Evolutionary conservation across 92 coral and sea anemone genomes (phyloP), one percentile per base, ranked within the genome.

Genomic region (Chrysogorgia sp.): DNA sequence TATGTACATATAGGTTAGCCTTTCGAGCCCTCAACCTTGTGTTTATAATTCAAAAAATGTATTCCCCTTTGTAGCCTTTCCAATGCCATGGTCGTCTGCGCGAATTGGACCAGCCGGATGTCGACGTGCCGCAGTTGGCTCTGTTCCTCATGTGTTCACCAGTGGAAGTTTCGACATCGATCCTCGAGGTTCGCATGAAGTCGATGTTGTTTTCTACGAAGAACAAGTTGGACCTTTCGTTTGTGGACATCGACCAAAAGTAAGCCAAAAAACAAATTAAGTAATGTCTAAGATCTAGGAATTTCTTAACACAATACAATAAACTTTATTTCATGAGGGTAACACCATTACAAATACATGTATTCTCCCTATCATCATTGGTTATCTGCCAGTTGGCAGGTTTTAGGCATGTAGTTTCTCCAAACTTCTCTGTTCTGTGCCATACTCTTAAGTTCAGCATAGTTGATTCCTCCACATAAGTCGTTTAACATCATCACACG

Each of bases 181-280:
- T 96, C 79, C 88, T 96, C 7, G 99, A 96, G 77, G 85, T 96
- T 32, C 88, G 99, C 55, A 81, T 96, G 74, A 90, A 90, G 49
- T 92, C 97, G 30, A 89, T 93, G 40, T 81, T 96, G 40, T 96
- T 96, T 89, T 96, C 96, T 70, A 91, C 97, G 85, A 96, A 96
- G 82, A 96, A 96, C 74, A 85, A 96, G 79, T 88, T 96, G 96
- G 99, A 96, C 62, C 87, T 96, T 32, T 87, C 97, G 58, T 96
- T 96, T 62, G 86, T 96, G 85, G 99, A 96, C 57, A 88, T 96
- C 58, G 99, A 96, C 71, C 99, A 96, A 77, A 96, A 96, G 99
- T 96, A 88, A 91, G 96, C 7, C 5, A 52, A 37, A 37, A 5
- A 37, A 37, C 43, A n/a, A n/a, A n/a, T n/a, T n/a, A n/a, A n/a